These are phyloP conservation scores for Campoletis sonorensis DNA, from an alignment of 1,140 invertebrate genomes.

Conservation along the genomic window DNA sequence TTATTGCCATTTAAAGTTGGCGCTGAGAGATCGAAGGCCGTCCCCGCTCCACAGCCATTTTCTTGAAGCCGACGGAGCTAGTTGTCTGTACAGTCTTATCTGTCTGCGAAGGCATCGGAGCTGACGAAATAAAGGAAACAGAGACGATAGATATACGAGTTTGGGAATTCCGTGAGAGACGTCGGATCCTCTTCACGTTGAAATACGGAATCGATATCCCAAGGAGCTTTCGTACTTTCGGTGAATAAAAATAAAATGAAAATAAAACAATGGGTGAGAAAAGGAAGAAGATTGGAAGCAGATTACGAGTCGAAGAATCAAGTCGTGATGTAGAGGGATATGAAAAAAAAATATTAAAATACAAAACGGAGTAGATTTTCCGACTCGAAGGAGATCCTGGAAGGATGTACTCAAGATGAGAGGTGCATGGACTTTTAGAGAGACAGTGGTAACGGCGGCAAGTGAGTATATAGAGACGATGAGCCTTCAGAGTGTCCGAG, in stretches of 20 bases:
- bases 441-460: background rate
- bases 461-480: constrained; percentile 15
- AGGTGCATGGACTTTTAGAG: background rate
- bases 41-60: background rate
- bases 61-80: background rate
- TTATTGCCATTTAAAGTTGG: constrained; percentile 42
- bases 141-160: constrained; percentile 23
- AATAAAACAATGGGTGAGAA: background rate
- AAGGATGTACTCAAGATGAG: background rate
- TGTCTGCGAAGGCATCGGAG: constrained; percentile 11
- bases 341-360: background rate
- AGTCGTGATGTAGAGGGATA: background rate
- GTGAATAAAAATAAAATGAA: background rate
- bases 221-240: background rate
- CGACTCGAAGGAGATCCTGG: constrained; percentile 3
- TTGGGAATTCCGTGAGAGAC: constrained; percentile 31
- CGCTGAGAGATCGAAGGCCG: constrained; percentile 26
- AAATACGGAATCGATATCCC: constrained; percentile 12
- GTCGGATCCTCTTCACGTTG: background rate
- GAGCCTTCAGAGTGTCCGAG: constrained; percentile 42
- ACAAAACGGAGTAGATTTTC: background rate
- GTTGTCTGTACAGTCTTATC: background rate
- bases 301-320: background rate
- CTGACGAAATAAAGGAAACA: constrained; percentile 34
- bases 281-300: background rate